Conservation (phyloP, 2,797 vertebrate species). For the Falco cherrug region DNA sequence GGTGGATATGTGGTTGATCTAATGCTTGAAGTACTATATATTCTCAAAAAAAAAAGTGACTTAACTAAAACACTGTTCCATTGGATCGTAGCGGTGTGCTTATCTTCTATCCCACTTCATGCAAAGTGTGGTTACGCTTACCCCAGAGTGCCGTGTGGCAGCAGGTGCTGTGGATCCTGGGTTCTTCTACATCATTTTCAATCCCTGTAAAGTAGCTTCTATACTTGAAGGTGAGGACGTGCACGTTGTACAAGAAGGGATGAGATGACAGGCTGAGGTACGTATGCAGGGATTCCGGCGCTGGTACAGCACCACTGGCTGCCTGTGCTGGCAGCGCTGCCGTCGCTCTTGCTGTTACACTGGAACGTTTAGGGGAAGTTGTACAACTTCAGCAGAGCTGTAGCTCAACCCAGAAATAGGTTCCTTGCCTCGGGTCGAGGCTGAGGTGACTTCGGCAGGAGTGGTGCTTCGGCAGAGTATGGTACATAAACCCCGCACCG, state of each 20-base stretch:
- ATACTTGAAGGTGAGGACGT: not conserved
- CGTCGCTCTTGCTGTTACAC: not conserved
- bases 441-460: fast-evolving
- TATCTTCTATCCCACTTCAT: not conserved
- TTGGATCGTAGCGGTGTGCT: not conserved
- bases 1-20: fast-evolving
- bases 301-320: not conserved
- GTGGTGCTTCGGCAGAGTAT: not conserved
- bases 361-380: not conserved
- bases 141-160: fast-evolving
- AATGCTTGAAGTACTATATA: too few relatives aligned
- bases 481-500: not conserved
- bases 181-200: not conserved
- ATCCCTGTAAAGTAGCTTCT: not conserved
- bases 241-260: too few relatives aligned
- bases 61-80: not conserved
- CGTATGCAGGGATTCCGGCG: too few relatives aligned
- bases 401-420: fast-evolving
- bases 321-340: fast-evolving
- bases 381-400: not conserved
- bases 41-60: not conserved
- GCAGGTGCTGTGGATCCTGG: too few relatives aligned
- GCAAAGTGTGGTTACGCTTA: not conserved
- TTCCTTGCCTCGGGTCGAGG: fast-evolving
- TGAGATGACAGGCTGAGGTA: not conserved